Evolutionary conservation across 92 coral and sea anemone species (phyloP).

Genomic region (Porites rus): DNA sequence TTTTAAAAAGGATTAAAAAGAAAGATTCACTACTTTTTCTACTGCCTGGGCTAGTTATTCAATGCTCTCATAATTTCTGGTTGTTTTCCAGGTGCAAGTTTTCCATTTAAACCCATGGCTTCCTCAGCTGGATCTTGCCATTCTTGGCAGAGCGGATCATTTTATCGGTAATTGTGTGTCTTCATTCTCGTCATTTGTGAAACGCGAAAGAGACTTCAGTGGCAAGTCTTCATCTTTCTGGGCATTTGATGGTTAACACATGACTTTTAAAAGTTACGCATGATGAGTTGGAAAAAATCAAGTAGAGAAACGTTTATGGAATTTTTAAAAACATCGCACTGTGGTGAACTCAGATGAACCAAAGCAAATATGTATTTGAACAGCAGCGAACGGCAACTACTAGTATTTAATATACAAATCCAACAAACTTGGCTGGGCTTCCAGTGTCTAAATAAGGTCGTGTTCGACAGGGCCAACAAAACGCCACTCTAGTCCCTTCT

Average conservation of each 20-base stretch:
- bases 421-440: no score
- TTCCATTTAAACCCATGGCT: conserved; percentile 81
- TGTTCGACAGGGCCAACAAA: no score
- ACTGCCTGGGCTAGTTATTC: no score
- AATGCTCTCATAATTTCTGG: no score
- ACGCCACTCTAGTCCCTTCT: no score
- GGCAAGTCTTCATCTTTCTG: conserved; percentile 82
- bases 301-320: not conserved
- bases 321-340: not conserved
- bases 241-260: conserved; percentile 55
- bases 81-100: conserved; percentile 62
- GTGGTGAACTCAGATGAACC: no score
- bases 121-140: conserved; percentile 84
- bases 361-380: no score
- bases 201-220: conserved; percentile 85
- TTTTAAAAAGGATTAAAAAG: no score
- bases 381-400: no score
- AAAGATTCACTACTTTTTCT: no score
- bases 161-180: conserved; percentile 95
- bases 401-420: no score
- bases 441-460: no score
- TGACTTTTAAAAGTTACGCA: not conserved
- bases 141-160: conserved; percentile 84
- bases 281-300: not conserved
- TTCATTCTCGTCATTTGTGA: conserved; percentile 84